Conservation (phyloP, 2,888 invertebrate genomes). For the Eudemis profundana region DNA sequence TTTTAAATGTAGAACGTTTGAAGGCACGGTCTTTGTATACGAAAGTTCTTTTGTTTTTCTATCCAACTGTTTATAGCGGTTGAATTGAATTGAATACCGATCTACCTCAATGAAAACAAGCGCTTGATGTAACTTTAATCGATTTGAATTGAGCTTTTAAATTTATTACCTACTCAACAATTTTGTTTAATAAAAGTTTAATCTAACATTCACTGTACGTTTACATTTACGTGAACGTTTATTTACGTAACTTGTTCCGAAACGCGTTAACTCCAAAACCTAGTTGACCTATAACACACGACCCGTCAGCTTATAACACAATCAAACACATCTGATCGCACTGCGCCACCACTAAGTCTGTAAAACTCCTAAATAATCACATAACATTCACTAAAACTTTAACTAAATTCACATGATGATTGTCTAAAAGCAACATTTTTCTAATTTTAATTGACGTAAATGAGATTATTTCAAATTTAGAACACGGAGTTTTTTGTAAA, state of each 20-base stretch:
- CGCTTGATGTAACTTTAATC: conserved; percentile 8
- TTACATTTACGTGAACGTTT: background rate
- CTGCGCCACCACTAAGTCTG: conserved; percentile 60
- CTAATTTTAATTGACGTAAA: conserved; percentile 36
- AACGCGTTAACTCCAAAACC: conserved; percentile 53
- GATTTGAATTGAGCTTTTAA: conserved; percentile 4
- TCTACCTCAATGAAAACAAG: conserved; percentile 19
- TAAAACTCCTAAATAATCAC: conserved; percentile 43
- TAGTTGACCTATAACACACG: conserved; percentile 61
- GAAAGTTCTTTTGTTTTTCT: background rate
- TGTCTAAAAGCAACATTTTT: conserved; percentile 44
- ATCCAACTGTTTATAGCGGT: background rate
- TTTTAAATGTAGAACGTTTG: no score
- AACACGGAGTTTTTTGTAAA: conserved; percentile 56
- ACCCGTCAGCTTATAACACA: conserved; percentile 56
- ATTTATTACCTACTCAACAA: conserved; percentile 5
- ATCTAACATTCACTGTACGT: conserved; percentile 13
- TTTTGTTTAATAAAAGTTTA: conserved; percentile 10
- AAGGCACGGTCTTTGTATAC: background rate
- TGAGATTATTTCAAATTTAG: conserved; percentile 12
- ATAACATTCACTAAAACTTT: conserved; percentile 40
- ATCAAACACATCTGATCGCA: conserved; percentile 70
- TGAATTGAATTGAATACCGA: background rate
- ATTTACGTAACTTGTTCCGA: conserved; percentile 17
- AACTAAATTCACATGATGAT: conserved; percentile 47